These are phyloP conservation scores for Orchesella flavescens DNA, from an alignment of 2,888 invertebrate genomes.

Conservation along the genomic window DNA sequence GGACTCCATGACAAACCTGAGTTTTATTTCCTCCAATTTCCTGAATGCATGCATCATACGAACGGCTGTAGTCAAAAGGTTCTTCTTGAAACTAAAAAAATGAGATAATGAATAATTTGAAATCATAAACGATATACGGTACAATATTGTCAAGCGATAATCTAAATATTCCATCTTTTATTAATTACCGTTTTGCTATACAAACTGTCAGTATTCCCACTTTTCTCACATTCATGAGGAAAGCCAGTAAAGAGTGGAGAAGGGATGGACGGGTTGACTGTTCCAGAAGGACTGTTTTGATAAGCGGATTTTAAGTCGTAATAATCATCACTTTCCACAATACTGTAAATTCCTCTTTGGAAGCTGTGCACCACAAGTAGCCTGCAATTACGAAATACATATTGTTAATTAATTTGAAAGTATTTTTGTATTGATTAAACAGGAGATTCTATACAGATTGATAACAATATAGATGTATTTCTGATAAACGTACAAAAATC, in stretches of 20 bases:
- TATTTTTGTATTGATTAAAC: too few species aligned
- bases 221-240: constrained; percentile 36
- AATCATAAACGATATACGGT: neutral
- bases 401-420: too few species aligned
- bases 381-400: constrained; percentile 15
- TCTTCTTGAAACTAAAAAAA: constrained; percentile 9
- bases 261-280: constrained; percentile 39
- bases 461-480: too few species aligned
- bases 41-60: constrained; percentile 44
- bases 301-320: constrained; percentile 15
- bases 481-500: constrained; percentile 45
- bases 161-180: neutral
- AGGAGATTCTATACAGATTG: too few species aligned
- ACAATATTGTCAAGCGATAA: too few species aligned
- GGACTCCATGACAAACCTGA: constrained; percentile 31
- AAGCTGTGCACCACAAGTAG: constrained; percentile 48
- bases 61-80: constrained; percentile 41
- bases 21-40: constrained; percentile 14
- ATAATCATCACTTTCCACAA: constrained; percentile 32
- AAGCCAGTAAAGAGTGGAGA: constrained; percentile 47
- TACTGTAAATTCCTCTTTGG: constrained; percentile 39
- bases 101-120: too few species aligned
- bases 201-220: neutral
- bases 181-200: neutral
- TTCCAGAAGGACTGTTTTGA: neutral